phyloP scores from a whole-genome alignment of 2,113 vertebrate genomes.

The Regulus satrapa region DNA sequence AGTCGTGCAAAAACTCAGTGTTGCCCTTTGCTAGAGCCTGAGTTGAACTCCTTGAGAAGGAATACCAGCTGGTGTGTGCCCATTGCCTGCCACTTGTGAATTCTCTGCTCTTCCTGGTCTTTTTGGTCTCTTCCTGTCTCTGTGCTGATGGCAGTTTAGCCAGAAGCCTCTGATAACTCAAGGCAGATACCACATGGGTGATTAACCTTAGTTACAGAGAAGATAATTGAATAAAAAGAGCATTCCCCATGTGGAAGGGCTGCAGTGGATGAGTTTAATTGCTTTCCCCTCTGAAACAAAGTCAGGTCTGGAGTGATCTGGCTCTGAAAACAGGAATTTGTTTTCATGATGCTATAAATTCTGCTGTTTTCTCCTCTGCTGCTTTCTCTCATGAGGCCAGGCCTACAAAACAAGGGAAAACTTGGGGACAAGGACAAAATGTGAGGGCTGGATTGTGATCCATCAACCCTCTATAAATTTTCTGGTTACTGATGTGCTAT shows the following conservation, averaged over 20 bases:
- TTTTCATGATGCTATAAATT: not conserved
- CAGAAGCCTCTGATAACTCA: not conserved
- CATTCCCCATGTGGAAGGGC: not conserved
- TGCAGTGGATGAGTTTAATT: not conserved
- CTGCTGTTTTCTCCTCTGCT: not conserved
- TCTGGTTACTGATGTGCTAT: not conserved
- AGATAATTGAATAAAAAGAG: conserved; percentile 38
- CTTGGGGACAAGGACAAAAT: not conserved
- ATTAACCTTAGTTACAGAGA: conserved; percentile 17
- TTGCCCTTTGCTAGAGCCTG: not conserved
- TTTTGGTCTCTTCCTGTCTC: not conserved
- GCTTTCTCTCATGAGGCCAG: not conserved
- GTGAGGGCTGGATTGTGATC: not conserved
- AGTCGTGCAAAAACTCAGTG: not conserved
- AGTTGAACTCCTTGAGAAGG: not conserved
- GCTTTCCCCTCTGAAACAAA: not conserved
- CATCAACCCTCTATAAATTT: not conserved
- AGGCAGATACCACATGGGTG: not conserved
- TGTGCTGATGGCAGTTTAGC: not conserved
- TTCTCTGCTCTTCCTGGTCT: not conserved
- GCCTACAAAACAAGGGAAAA: not conserved
- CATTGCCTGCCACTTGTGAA: not conserved
- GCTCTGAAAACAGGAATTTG: not conserved
- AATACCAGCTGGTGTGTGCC: not conserved
- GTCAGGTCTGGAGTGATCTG: not conserved